These are phyloP conservation scores for Ambastaia sidthimunki DNA, from an alignment of 2,797 vertebrate genomes.

Conservation along the genomic window DNA sequence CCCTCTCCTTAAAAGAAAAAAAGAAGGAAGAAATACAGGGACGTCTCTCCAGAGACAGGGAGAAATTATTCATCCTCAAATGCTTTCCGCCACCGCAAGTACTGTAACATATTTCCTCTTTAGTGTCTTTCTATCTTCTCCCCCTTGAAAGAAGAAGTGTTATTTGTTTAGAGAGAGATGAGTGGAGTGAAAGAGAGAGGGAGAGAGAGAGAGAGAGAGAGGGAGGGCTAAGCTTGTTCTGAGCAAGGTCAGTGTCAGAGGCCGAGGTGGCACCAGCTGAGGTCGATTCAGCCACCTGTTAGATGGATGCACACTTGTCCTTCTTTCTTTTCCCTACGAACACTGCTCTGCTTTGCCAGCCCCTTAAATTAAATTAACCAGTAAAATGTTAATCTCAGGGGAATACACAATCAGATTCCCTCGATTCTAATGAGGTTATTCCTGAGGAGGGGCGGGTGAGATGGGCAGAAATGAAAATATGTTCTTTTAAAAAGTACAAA, in stretches of 20 bases:
- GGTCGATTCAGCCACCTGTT: conserved; percentile 91
- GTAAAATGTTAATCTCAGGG: conserved; percentile 65
- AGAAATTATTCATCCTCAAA: conserved; percentile 95
- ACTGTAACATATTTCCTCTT: conserved; percentile 87
- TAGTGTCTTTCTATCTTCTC: conserved; percentile 64
- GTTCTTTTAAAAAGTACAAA: conserved; percentile 40
- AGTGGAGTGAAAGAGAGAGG: conserved; percentile 54
- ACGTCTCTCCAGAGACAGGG: conserved; percentile 83
- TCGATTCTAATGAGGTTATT: conserved; percentile 65
- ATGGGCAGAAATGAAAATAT: conserved; percentile 43
- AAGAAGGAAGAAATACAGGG: conserved; percentile 67
- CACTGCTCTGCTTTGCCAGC: conserved; percentile 61
- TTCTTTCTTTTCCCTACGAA: conserved; percentile 63
- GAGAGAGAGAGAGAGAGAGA: conserved; percentile 7
- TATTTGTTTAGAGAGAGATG: conserved; percentile 64
- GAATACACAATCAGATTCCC: conserved; percentile 72
- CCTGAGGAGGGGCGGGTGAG: conserved; percentile 32
- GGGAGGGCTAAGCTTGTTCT: conserved; percentile 73
- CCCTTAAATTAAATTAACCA: conserved; percentile 77
- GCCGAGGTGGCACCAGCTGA: conserved; percentile 91
- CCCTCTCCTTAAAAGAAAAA: conserved; percentile 65
- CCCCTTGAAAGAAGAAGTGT: conserved; percentile 61
- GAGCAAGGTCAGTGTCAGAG: conserved; percentile 89
- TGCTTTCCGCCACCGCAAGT: conserved; percentile 91
- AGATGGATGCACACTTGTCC: conserved; percentile 70